These are phyloP conservation scores for Hedya salicella DNA, from an alignment of 2,888 invertebrate species.

Conservation along the genomic window DNA sequence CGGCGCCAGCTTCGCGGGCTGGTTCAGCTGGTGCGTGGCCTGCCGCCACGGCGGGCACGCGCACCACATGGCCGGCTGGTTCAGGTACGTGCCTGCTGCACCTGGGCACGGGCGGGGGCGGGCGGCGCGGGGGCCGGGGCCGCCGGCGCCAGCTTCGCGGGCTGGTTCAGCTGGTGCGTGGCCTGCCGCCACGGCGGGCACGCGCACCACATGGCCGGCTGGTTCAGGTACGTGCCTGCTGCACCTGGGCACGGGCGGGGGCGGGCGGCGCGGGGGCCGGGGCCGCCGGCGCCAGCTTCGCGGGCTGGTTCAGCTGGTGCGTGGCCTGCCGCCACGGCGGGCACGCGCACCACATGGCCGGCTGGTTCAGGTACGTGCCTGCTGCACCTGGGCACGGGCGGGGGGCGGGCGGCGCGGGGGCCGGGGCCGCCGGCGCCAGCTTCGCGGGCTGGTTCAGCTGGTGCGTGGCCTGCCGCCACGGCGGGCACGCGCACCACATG, in stretches of 20 bases:
- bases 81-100: constrained; percentile 91
- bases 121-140: constrained; percentile 58
- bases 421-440: constrained; percentile 81
- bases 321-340: constrained; percentile 98
- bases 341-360: constrained; percentile 94
- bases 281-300: constrained; percentile 86
- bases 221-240: constrained; percentile 93
- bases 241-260: constrained; percentile 98
- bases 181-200: constrained; percentile 98
- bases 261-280: constrained; percentile 69
- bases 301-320: constrained; percentile 98
- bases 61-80: constrained; percentile 96
- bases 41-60: constrained; percentile 99
- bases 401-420: constrained; percentile 74
- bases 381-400: constrained; percentile 97
- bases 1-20: constrained; percentile 89
- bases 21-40: constrained; percentile 99
- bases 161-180: constrained; percentile 99
- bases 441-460: constrained; percentile 98
- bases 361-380: constrained; percentile 94
- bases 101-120: constrained; percentile 98
- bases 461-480: constrained; percentile 98
- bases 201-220: constrained; percentile 94
- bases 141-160: constrained; percentile 87
- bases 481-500: constrained; percentile 96